Evolutionary conservation across 2,888 invertebrate species (phyloP), one percentile per base, ranked within the genome.

Genomic region (Crepidodera aurea): DNA sequence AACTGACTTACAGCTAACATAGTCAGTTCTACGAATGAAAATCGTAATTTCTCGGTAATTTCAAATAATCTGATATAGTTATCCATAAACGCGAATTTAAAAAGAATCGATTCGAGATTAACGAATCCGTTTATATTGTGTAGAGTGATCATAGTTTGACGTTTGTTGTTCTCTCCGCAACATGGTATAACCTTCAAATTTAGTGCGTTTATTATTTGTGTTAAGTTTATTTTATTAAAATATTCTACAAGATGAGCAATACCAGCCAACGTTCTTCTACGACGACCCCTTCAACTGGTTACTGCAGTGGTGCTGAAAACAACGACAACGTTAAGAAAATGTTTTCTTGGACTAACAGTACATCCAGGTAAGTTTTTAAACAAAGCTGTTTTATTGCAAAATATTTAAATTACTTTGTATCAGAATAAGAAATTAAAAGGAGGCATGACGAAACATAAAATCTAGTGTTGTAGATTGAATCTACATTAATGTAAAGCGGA

Each of bases 331-430:
- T 39, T 12, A 68, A 62, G 32, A 61, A 48, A 27, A 65, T 68
- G 65, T 68, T 68, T 54, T 65, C 65, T 7, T 68, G 67, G 67
- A 64, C 51, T 29, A 59, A 60, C 29, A 51, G 48, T 27, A 19
- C 54, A 25, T 55, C 56, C 56, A 61, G 67, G 67, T 65, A 48
- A 61, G 64, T 61, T 25, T 42, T 42, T 51, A 15, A 34, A n/a
- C n/a, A n/a, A n/a, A n/a, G n/a, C n/a, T n/a, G n/a, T 32, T 16
- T 12, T 16, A 10, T 19, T 18, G 25, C 19, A 12, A 27, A 42
- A 22, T 18, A 29, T 42, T 16, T n/a, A 25, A n/a, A n/a, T n/a
- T n/a, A n/a, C n/a, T n/a, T n/a, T n/a, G n/a, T n/a, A n/a, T n/a
- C 6, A 22, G 25, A 18, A 42, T 54, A 15, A 48, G 7, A 7